phyloP scores from a whole-genome alignment of 2,113 vertebrate species.

The Physeter macrocephalus region DNA sequence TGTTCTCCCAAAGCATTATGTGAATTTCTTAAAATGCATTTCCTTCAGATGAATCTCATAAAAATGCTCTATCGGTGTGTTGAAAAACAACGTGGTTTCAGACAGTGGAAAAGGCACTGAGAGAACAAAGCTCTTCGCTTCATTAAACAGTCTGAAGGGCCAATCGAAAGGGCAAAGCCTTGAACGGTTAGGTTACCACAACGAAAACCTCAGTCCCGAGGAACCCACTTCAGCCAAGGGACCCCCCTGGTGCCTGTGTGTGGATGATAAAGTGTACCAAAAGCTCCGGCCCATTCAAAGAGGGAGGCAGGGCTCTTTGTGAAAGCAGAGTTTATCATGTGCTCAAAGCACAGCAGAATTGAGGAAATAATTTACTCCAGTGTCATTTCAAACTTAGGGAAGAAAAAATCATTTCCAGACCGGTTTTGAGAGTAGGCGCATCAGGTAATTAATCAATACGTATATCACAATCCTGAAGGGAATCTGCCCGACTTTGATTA shows the following conservation, averaged over 20 bases:
- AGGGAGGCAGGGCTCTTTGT: background rate
- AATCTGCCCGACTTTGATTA: background rate
- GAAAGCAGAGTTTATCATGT: constrained; percentile 55
- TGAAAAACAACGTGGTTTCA: constrained; percentile 66
- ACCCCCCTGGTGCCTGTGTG: constrained; percentile 60
- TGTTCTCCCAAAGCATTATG: constrained; percentile 1
- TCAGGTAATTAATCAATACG: constrained; percentile 64
- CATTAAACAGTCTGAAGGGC: constrained; percentile 78
- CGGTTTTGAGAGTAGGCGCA: constrained; percentile 59
- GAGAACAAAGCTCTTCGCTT: constrained; percentile 78
- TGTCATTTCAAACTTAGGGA: constrained; percentile 20
- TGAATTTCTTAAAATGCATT: constrained; percentile 50
- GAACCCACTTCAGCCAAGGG: constrained; percentile 59
- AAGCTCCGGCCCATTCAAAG: constrained; percentile 67
- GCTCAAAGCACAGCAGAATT: constrained; percentile 57
- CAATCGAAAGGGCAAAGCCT: constrained; percentile 71
- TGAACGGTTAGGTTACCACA: constrained; percentile 77
- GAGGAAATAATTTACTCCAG: constrained; percentile 64
- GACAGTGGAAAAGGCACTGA: constrained; percentile 50
- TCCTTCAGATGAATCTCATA: constrained; percentile 58
- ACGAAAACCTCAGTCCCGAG: constrained; percentile 64
- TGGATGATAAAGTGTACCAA: constrained; percentile 75
- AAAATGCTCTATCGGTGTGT: constrained; percentile 37
- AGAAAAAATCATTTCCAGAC: constrained; percentile 31
- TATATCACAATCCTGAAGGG: constrained; percentile 29